phyloP scores from a whole-genome alignment of 2,113 vertebrate genomes.

The Carettochelys insculpta region DNA sequence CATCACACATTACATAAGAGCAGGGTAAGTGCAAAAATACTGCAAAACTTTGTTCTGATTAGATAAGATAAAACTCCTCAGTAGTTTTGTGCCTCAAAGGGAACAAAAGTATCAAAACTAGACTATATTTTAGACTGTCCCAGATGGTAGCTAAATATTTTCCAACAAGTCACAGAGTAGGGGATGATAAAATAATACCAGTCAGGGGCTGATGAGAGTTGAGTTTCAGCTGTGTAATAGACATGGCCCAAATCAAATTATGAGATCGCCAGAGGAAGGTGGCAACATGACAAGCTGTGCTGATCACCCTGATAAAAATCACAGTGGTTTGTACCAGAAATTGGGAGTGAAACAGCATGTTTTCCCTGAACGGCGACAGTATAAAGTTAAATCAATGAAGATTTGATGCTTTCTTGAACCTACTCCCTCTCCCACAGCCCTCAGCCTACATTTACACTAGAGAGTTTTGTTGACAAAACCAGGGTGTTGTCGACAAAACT shows the following conservation, averaged over 20 bases:
- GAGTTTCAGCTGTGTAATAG: background rate
- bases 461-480: too few relatives aligned
- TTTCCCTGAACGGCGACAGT: background rate
- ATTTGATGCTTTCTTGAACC: too few relatives aligned
- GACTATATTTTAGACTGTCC: background rate
- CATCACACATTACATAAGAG: rapidly evolving
- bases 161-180: background rate
- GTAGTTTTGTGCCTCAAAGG: background rate
- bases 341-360: background rate
- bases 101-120: background rate
- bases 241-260: background rate
- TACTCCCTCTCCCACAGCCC: too few relatives aligned
- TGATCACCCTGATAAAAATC: background rate
- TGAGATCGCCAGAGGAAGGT: background rate
- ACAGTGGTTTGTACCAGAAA: background rate
- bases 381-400: background rate
- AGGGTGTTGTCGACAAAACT: too few relatives aligned
- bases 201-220: background rate
- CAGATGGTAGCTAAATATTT: background rate
- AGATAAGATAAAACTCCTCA: background rate
- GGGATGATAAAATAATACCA: background rate
- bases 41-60: background rate
- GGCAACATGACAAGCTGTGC: background rate
- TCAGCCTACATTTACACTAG: too few relatives aligned
- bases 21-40: background rate